Base-by-base conservation (phyloP, 2,888 invertebrate genomes). In the Drosophila seclusa region DNA sequence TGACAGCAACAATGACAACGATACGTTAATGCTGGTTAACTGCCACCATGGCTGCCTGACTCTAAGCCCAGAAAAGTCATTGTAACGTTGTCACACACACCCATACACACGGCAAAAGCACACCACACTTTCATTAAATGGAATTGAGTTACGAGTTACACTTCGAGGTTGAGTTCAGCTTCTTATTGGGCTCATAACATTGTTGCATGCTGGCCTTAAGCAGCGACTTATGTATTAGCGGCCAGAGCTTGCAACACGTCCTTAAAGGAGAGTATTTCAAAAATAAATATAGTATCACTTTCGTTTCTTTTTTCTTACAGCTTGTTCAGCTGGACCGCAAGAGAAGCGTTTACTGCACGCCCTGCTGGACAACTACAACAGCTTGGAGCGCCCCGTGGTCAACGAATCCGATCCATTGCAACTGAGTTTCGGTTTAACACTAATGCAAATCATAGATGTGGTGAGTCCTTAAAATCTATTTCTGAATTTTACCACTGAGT, bases 381-480 rank as follows among this genome's bases (percentile, higher is more conserved):
- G 97, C 93, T 95, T 98, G 94, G 98, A 98, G 95, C 95, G 98
- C 92, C 98, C 98, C 90, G 98, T 98, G 93, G 97, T 97, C 94
- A 98, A 98, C 95, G 98, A 98, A 95, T 98, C 98, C 94, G 98
- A 98, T 94, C 97, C 98, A 93, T 95, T 98, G 93, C 97, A 97
- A 94, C 95, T 98, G 94, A 98, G 97, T 95, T 98, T 98, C 94
- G 98, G 98, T 93, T 96, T 98, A 94, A 98, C 98, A 92, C 96
- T 98, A 93, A 98, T 98, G 97, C 98, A 98, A 95, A 98, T 98
- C 94, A 98, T 98, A 94, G 98, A 98, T 95, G 98, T 98, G 96
- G 98, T 98, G 94, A 95, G 96, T 95, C 4, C 7, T 2, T 18
- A 6, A 27, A 18, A 18, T 49, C 2, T 18, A 16, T 48, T 48